These are phyloP conservation scores for Phaethornis superciliosus DNA, from an alignment of 2,113 vertebrate species.

Conservation along the genomic window DNA sequence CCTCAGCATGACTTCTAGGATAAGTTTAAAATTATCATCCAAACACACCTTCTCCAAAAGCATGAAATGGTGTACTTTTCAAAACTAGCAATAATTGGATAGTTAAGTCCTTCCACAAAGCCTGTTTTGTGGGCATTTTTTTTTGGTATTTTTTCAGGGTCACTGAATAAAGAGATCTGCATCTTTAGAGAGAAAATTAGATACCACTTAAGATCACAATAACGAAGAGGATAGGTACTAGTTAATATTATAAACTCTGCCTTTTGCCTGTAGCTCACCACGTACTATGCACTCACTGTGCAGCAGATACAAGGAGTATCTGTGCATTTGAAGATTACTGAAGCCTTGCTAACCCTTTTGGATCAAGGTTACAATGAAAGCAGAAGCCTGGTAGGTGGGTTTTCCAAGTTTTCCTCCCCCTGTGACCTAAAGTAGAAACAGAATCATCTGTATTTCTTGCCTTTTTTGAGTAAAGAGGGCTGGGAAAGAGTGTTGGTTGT, in stretches of 20 bases:
- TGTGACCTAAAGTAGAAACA: not conserved
- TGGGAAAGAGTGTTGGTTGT: not conserved
- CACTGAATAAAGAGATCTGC: not conserved
- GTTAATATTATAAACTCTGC: not conserved
- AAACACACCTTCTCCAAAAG: not conserved
- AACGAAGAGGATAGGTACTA: not conserved
- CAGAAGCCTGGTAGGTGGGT: not conserved
- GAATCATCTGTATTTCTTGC: constrained; percentile 3
- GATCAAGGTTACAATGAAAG: not conserved
- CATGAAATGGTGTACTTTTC: not conserved
- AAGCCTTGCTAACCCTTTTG: constrained; percentile 8
- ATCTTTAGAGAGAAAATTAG: not conserved
- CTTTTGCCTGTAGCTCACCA: not conserved
- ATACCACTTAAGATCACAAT: not conserved
- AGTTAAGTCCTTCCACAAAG: not conserved
- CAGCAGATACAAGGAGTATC: not conserved
- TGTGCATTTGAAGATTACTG: not conserved
- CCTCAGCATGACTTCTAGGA: not conserved
- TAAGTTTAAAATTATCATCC: not conserved
- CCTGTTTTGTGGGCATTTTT: not conserved
- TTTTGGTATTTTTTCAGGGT: not conserved
- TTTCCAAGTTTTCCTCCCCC: not conserved
- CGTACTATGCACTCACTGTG: not conserved
- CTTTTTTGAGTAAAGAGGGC: not conserved
- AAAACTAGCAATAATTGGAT: not conserved